Evolutionary conservation across 2,797 vertebrate species (phyloP), one percentile per base, ranked within the genome.

Genomic region (Notolabrus celidotus): DNA sequence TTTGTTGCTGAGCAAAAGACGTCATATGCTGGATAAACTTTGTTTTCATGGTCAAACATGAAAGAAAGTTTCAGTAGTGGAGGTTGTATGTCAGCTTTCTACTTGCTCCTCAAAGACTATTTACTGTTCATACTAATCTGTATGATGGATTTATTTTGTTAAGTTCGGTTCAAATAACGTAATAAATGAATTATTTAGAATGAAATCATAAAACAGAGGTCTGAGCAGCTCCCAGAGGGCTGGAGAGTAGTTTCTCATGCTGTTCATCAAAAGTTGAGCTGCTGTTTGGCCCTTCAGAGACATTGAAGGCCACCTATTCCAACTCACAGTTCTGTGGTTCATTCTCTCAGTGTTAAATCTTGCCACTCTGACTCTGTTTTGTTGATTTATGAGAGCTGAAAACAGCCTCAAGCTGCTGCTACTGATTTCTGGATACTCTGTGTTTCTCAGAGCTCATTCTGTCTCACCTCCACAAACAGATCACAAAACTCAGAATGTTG

Each of bases 321-420:
- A 49, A 33, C 23, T 47, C 54, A 31, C 34, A 36, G 34, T 34
- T 52, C 22, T 45, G 29, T 3, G 20, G 0, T 68, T 66, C 5
- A 25, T 50, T 71, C 41, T 57, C 5, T 62, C 33, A 36, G 45
- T 23, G 20, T 53, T 67, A 41, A 56, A 54, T 47, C 36, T 34
- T 50, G 57, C 23, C 53, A 38, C 25, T 67, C 41, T 50, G 45
- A 67, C 63, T 70, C 62, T 53, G 31, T 67, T 57, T 56, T 59
- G 43, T 64, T 78, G 67, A 74, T 71, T 49, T 68, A 49, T 80
- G 51, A 54, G 52, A 65, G 64, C 29, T 64, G 53, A 67, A 41
- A 41, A 45, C 39, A 34, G 61, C 78, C 61, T 70, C 0, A 12
- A 79, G 64, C 50, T 23, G 41, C 50, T 61, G 54, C 36, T 71